phyloP scores from a whole-genome alignment of 2,888 invertebrate species.

The Brassicogethes aeneus region DNA sequence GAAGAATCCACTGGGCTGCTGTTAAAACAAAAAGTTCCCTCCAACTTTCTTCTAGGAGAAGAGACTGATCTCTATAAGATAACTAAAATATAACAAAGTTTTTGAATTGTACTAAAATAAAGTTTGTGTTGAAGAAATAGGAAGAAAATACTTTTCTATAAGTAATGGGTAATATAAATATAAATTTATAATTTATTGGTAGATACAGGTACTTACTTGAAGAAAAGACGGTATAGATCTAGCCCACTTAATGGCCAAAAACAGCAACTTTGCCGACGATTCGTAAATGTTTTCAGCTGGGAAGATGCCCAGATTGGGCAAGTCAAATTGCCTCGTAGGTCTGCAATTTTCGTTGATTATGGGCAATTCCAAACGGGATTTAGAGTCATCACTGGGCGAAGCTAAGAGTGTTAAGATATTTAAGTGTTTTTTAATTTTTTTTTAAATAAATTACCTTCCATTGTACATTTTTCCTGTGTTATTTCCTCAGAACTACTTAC shows the following conservation, averaged over 20 bases:
- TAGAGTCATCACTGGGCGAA: constrained; percentile 14
- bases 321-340: constrained; percentile 26
- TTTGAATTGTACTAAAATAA: no score
- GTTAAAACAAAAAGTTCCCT: constrained; percentile 74
- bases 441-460: constrained; percentile 11
- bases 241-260: constrained; percentile 73
- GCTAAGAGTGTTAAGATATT: constrained; percentile 8
- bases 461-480: constrained; percentile 25
- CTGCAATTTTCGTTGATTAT: constrained; percentile 25
- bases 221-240: constrained; percentile 66
- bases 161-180: neutral
- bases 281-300: constrained; percentile 56
- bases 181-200: no score
- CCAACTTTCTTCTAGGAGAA: constrained; percentile 72
- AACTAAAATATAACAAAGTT: no score
- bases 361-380: constrained; percentile 30
- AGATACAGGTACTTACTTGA: constrained; percentile 42
- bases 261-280: constrained; percentile 66
- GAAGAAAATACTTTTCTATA: neutral
- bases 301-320: constrained; percentile 43
- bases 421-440: no score
- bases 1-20: constrained; percentile 71
- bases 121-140: no score
- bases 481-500: constrained; percentile 69
- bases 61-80: constrained; percentile 61